Conservation (phyloP, 2,888 invertebrate species). For the Lasioglossum leucozonium region DNA sequence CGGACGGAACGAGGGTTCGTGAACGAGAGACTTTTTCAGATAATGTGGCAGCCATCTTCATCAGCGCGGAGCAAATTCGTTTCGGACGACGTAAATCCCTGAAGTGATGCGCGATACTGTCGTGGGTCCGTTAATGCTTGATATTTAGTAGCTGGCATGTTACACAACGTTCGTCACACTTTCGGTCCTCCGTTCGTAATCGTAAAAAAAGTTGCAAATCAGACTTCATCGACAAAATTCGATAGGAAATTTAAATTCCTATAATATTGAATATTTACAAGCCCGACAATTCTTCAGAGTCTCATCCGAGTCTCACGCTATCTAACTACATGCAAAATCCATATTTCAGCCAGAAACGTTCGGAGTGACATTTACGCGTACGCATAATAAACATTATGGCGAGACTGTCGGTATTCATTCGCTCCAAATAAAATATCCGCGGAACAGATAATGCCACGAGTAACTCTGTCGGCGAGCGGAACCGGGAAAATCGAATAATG, state of each 20-base stretch:
- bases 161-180: constrained; percentile 21
- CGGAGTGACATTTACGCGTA: neutral
- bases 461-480: constrained; percentile 27
- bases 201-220: neutral
- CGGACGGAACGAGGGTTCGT: constrained; percentile 19
- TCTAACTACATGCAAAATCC: neutral
- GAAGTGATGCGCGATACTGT: constrained; percentile 45
- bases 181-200: neutral
- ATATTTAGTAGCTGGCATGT: constrained; percentile 36
- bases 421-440: constrained; percentile 18
- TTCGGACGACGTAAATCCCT: constrained; percentile 62
- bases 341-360: neutral
- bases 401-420: neutral
- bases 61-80: constrained; percentile 35
- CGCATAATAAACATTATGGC: constrained; percentile 31
- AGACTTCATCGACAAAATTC: neutral
- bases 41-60: constrained; percentile 20
- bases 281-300: too few species aligned
- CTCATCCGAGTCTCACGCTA: too few species aligned
- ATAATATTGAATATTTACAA: neutral
- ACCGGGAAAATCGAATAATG: constrained; percentile 40
- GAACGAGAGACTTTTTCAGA: constrained; percentile 16
- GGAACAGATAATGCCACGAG: constrained; percentile 21
- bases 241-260: neutral
- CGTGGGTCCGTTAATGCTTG: constrained; percentile 41